A percentile compares a stretch with the other conserved stretches of the same genome.
Evolutionary conservation across 2,888 invertebrate species (phyloP).

Genomic region (Drosophila merina): DNA sequence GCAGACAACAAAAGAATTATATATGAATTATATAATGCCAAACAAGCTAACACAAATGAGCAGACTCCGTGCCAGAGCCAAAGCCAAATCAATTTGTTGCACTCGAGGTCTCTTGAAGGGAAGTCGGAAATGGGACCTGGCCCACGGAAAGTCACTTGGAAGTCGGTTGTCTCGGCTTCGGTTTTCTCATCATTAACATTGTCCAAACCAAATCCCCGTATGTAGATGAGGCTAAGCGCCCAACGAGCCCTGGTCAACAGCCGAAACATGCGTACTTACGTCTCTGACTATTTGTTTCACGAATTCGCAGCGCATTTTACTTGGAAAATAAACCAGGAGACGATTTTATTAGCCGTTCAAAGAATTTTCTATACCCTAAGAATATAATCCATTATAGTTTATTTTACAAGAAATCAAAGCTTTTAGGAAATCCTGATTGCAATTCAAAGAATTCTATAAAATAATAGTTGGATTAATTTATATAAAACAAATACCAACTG

Average conservation of each 20-base stretch:
- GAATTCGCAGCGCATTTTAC: conserved; percentile 75
- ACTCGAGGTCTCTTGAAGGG: conserved; percentile 50
- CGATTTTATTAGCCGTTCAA: not conserved
- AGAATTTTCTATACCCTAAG: conserved; percentile 12
- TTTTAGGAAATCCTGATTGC: too few relatives aligned
- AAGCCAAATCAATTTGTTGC: conserved; percentile 68
- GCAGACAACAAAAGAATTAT: conserved; percentile 76
- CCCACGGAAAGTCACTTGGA: conserved; percentile 6
- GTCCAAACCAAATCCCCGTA: conserved; percentile 59
- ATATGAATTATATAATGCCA: conserved; percentile 68
- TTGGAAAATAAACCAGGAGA: conserved; percentile 43
- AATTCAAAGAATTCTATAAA: too few relatives aligned
- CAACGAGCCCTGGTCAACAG: conserved; percentile 38
- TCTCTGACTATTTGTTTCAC: conserved; percentile 78
- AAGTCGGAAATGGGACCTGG: conserved; percentile 48
- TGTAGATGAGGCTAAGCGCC: conserved; percentile 67
- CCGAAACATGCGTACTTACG: conserved; percentile 80
- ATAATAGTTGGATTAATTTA: too few relatives aligned
- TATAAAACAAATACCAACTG: not conserved
- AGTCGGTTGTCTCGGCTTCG: conserved; percentile 13
- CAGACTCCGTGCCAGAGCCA: conserved; percentile 22
- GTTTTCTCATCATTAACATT: conserved; percentile 74
- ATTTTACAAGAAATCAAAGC: too few relatives aligned
- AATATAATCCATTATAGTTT: too few relatives aligned
- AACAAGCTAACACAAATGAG: conserved; percentile 54